Conservation (phyloP, 2,888 invertebrate species). For the Hydrotaea cyrtoneurina region DNA sequence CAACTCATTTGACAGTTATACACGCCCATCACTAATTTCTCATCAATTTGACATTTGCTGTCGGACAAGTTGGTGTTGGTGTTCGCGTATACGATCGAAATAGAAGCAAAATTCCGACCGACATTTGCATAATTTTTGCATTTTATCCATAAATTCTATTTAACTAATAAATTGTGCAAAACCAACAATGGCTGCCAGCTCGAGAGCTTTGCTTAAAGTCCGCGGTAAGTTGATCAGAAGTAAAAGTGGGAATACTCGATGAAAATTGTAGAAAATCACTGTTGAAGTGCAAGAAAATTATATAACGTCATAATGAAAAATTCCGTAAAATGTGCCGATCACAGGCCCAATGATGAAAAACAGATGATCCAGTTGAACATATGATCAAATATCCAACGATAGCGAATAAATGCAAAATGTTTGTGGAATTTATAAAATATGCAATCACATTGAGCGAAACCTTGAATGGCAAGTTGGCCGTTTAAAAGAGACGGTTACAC, state of each 20-base stretch:
- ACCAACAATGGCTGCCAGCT: slow-evolving; percentile 83
- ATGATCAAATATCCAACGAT: neutral
- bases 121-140: slow-evolving; percentile 60
- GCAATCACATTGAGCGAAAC: neutral
- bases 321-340: neutral
- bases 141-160: slow-evolving; percentile 34
- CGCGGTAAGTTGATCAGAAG: slow-evolving; percentile 81
- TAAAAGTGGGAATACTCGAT: slow-evolving; percentile 74
- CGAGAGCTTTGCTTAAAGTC: slow-evolving; percentile 83
- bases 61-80: neutral
- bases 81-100: slow-evolving; percentile 65
- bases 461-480: neutral
- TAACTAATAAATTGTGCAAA: slow-evolving; percentile 64
- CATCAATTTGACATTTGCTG: slow-evolving; percentile 21
- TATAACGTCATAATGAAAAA: slow-evolving; percentile 50
- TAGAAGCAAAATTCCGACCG: slow-evolving; percentile 67
- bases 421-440: neutral
- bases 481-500: slow-evolving; percentile 24
- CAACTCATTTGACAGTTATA: neutral
- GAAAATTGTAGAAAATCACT: slow-evolving; percentile 49
- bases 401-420: neutral
- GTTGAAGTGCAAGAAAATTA: slow-evolving; percentile 47
- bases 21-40: slow-evolving; percentile 42
- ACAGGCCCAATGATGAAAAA: neutral
- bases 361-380: neutral